phyloP scores from a whole-genome alignment of 2,888 invertebrate genomes.

The Agrilus cyanescens region DNA sequence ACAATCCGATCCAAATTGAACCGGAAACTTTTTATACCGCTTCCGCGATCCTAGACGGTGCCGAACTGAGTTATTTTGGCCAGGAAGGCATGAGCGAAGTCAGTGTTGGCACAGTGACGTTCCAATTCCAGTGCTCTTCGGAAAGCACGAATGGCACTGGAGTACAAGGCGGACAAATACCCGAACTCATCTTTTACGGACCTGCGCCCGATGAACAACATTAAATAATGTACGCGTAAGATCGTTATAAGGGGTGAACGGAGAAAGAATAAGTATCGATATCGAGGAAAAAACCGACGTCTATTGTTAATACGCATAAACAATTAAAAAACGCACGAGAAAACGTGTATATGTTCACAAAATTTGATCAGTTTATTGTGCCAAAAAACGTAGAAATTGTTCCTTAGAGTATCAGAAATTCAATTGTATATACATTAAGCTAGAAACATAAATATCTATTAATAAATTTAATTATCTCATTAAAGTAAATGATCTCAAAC shows the following conservation, averaged over 20 bases:
- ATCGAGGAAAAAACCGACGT: neutral
- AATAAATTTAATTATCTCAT: no score
- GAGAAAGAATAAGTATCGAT: neutral
- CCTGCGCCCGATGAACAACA: constrained; percentile 47
- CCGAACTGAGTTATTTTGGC: constrained; percentile 90
- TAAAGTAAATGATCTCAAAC: no score
- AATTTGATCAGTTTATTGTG: no score
- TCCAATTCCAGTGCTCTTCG: constrained; percentile 94
- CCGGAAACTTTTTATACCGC: constrained; percentile 92
- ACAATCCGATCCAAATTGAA: constrained; percentile 80
- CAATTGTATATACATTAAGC: no score
- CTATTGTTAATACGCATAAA: neutral
- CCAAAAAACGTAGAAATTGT: no score
- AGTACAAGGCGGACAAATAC: constrained; percentile 95
- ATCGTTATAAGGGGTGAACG: no score
- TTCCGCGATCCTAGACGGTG: constrained; percentile 88
- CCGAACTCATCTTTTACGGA: constrained; percentile 91
- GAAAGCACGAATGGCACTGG: constrained; percentile 97
- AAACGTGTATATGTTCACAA: no score
- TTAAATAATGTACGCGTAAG: no score
- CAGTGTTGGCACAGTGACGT: constrained; percentile 83
- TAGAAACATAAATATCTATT: no score
- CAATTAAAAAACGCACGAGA: neutral
- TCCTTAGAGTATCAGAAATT: no score
- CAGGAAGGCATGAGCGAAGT: constrained; percentile 95